Evolutionary conservation across 2,113 vertebrate genomes (phyloP).

Genomic region (Hemicordylus capensis): DNA sequence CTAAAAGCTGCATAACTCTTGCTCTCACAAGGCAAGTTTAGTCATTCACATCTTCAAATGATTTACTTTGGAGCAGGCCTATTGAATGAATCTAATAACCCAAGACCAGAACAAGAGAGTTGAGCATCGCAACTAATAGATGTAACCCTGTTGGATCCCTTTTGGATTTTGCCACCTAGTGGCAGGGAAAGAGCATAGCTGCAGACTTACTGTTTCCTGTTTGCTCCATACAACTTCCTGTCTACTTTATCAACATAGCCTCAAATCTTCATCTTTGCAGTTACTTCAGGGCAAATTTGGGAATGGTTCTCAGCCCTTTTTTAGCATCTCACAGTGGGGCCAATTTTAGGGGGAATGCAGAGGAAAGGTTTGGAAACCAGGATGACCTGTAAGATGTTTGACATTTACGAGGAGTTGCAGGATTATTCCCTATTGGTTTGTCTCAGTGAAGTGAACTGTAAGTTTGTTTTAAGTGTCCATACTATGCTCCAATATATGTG

Average conservation of each 20-base stretch:
- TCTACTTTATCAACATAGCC: background rate
- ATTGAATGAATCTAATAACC: background rate
- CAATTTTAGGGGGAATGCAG: background rate
- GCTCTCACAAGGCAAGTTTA: background rate
- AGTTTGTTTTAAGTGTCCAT: background rate
- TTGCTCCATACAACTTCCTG: background rate
- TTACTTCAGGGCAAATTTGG: background rate
- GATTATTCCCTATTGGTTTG: background rate
- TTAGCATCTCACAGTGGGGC: background rate
- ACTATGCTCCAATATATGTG: background rate
- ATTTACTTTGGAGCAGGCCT: background rate
- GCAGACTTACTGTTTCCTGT: background rate
- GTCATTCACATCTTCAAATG: background rate
- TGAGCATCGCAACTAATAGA: background rate
- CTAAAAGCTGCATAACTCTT: slow-evolving; percentile 17
- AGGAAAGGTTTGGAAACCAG: background rate
- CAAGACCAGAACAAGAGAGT: background rate
- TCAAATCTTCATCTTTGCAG: too few relatives aligned
- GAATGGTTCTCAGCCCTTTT: background rate
- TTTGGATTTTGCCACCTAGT: background rate
- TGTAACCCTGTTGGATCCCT: background rate
- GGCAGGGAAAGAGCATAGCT: background rate
- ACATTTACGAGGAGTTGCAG: background rate
- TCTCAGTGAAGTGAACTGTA: background rate
- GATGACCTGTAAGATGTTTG: too few relatives aligned